Percentiles rank a stretch among this genome's conserved stretches.
Conservation (phyloP, 2,113 vertebrate species). For the Collichthys lucidus region DNA sequence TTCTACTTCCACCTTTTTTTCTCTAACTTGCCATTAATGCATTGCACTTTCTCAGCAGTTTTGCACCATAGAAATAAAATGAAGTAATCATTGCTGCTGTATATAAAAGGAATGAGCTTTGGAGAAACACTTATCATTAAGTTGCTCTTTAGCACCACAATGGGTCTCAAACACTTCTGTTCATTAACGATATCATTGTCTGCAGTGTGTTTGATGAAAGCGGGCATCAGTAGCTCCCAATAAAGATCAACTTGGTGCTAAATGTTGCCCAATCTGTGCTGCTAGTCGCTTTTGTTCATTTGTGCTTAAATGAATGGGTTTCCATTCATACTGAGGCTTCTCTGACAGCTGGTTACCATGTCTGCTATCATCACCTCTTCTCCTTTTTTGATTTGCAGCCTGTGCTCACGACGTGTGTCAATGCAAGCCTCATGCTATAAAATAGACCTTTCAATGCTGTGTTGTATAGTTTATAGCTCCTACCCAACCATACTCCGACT, state of each 20-base stretch:
- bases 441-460: conserved; percentile 17
- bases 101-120: conserved; percentile 21
- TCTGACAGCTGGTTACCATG: conserved; percentile 24
- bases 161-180: not conserved
- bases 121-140: conserved; percentile 64
- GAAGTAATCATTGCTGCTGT: conserved; percentile 15
- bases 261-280: conserved; percentile 59
- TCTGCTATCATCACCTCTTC: conserved; percentile 43
- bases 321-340: conserved; percentile 41
- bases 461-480: conserved; percentile 10
- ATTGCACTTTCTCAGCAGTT: conserved; percentile 33
- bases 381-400: conserved; percentile 66
- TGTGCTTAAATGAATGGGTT: conserved; percentile 60
- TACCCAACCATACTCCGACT: not conserved
- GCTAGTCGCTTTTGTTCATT: conserved; percentile 57
- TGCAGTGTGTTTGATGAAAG: conserved; percentile 10
- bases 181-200: not conserved
- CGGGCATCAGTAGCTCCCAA: not conserved
- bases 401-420: conserved; percentile 28
- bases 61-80: not conserved
- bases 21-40: conserved; percentile 29
- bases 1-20: conserved; percentile 25
- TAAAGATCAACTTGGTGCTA: conserved; percentile 63
- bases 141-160: conserved; percentile 55
- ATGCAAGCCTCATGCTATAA: conserved; percentile 27